Base-by-base conservation (phyloP, 2,797 vertebrate genomes). In the Gouania willdenowi region DNA sequence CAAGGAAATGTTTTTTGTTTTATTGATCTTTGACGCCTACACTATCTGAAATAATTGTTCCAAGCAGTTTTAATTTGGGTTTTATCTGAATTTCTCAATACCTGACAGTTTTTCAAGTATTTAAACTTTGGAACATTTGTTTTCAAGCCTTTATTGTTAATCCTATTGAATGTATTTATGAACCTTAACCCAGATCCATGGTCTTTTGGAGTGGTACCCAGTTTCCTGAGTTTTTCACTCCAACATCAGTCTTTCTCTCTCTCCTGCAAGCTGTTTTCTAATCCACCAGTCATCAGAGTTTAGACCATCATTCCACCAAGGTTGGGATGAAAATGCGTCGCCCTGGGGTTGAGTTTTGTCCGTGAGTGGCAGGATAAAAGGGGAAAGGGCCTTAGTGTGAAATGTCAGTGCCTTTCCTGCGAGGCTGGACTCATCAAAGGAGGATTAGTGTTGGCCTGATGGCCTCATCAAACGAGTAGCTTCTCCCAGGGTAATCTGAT, bases 381-480 rank as follows among this genome's bases (percentile, higher is more conserved):
- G 49, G n/a, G 59, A 81, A 75, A 67, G 49, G 67, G 82, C 70
- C 72, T 84, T 78, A 77, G 76, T 60, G 56, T 6, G 47, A 86
- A 86, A 86, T 87, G 85, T 84, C 85, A 87, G 63, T 41, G 77
- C 70, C 69, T 75, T 74, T 77, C 60, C 73, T 73, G 70, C 76
- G 79, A 81, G 85, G 82, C 77, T 41, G 24, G 72, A 67, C 80
- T 84, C 81, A 85, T 88, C 82, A 86, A 85, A 87, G 79, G 53
- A 41, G 82, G 83, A 86, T 86, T 85, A 86, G 80, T 79, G 81
- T 80, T 50, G 68, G 68, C 46, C 77, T 44, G 70, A 68, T 73
- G 74, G 77, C 71, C 73, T 64, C 58, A 3, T 62, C 42, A 64
- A 71, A 71, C 48, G 16, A 45, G 32, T 49, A 9, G 23, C 13